Evolutionary conservation across 2,113 vertebrate genomes (phyloP).

Genomic region (Natator depressus): DNA sequence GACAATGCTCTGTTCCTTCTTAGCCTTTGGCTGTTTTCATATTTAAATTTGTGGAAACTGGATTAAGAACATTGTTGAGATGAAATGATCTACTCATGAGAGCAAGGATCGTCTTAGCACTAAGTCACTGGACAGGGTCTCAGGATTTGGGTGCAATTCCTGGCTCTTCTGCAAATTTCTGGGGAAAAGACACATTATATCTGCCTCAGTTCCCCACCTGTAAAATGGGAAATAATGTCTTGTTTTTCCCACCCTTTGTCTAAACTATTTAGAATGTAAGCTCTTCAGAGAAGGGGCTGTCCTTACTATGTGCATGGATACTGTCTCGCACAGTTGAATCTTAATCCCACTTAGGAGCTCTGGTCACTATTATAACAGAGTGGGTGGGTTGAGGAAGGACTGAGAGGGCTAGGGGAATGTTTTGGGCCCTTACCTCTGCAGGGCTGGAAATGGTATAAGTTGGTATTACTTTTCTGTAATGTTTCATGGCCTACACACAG

Average conservation of each 20-base stretch:
- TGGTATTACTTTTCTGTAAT: background rate
- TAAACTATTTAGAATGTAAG: background rate
- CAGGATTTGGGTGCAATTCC: background rate
- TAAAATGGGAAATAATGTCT: accelerated
- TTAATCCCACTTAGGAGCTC: accelerated
- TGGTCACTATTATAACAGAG: background rate
- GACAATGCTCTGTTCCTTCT: background rate
- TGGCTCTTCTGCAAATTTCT: background rate
- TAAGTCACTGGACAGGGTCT: background rate
- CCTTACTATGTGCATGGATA: background rate
- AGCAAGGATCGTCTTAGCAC: background rate
- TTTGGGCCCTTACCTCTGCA: background rate
- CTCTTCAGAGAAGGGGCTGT: background rate
- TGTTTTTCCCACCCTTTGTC: background rate
- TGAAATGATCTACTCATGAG: background rate
- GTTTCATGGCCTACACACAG: no score
- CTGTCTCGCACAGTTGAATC: background rate
- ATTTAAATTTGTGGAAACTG: background rate
- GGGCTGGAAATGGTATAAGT: background rate
- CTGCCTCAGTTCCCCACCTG: accelerated
- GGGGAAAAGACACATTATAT: background rate
- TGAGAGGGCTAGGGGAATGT: background rate
- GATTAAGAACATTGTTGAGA: background rate
- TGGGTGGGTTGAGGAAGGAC: background rate
- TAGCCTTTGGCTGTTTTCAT: background rate